Percentiles rank a stretch among this genome's conserved stretches.
Evolutionary conservation across 2,113 vertebrate genomes (phyloP).

Genomic region (Emydura subglobosa): DNA sequence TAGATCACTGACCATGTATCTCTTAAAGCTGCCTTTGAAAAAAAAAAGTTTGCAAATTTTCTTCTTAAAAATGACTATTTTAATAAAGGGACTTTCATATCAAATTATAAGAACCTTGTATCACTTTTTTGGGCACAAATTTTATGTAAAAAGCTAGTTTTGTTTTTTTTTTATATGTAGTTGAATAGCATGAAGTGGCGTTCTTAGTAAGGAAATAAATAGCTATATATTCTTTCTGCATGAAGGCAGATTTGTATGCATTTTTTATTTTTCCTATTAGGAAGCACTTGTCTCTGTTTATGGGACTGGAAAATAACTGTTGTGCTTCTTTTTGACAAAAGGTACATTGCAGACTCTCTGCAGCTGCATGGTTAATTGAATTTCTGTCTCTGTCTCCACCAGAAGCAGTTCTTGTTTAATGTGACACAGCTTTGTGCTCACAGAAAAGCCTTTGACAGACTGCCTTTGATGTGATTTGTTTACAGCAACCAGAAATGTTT

Average conservation of each 20-base stretch:
- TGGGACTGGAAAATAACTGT: background rate
- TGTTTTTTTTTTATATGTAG: background rate
- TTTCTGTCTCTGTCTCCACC: slow-evolving; percentile 20
- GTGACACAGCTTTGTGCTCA: slow-evolving; percentile 58
- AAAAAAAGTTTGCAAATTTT: fast-evolving
- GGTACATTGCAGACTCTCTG: background rate
- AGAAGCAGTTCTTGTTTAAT: slow-evolving; percentile 67
- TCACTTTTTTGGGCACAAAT: fast-evolving
- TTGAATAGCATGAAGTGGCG: background rate
- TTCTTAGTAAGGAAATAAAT: background rate
- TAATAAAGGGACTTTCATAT: fast-evolving
- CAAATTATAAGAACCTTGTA: background rate
- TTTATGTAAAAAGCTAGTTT: background rate
- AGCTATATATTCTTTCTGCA: background rate
- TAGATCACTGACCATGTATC: background rate
- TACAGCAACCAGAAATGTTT: slow-evolving; percentile 70
- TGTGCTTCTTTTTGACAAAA: background rate
- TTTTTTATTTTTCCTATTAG: background rate
- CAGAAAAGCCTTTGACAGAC: slow-evolving; percentile 75
- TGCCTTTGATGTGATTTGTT: slow-evolving; percentile 79
- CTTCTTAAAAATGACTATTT: background rate
- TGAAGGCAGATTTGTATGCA: background rate
- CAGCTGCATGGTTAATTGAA: background rate
- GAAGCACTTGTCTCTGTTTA: background rate
- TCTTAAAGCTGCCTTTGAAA: background rate